These are phyloP conservation scores for Syrmaticus mikado DNA, from an alignment of 2,113 vertebrate species.

Conservation along the genomic window DNA sequence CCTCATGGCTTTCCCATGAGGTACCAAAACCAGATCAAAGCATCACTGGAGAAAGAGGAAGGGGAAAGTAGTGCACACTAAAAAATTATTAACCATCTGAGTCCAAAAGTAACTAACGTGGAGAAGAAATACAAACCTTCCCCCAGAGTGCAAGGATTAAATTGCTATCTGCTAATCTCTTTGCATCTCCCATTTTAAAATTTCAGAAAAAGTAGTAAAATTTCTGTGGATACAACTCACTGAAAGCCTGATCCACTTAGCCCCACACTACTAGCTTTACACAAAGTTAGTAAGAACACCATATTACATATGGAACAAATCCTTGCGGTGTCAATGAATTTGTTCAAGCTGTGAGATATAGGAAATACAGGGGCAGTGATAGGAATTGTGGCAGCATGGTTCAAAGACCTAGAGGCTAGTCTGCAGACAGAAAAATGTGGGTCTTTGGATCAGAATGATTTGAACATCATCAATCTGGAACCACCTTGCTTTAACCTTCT, in stretches of 20 bases:
- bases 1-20: neutral
- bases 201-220: neutral
- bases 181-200: neutral
- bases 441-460: neutral
- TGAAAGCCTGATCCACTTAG: neutral
- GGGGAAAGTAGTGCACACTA: neutral
- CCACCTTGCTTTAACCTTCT: neutral
- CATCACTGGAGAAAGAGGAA: neutral
- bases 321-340: neutral
- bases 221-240: neutral
- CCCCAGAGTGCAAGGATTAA: neutral
- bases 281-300: neutral
- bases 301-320: neutral
- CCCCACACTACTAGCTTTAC: neutral
- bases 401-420: neutral
- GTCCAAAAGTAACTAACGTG: neutral
- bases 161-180: neutral
- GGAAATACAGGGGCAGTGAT: neutral
- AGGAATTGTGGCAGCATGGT: neutral
- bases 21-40: neutral
- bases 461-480: rapidly evolving
- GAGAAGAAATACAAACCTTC: neutral
- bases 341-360: neutral
- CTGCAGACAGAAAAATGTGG: neutral
- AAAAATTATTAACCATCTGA: neutral